phyloP scores from a whole-genome alignment of 1,140 invertebrate genomes.

The Ridgeia piscesae region DNA sequence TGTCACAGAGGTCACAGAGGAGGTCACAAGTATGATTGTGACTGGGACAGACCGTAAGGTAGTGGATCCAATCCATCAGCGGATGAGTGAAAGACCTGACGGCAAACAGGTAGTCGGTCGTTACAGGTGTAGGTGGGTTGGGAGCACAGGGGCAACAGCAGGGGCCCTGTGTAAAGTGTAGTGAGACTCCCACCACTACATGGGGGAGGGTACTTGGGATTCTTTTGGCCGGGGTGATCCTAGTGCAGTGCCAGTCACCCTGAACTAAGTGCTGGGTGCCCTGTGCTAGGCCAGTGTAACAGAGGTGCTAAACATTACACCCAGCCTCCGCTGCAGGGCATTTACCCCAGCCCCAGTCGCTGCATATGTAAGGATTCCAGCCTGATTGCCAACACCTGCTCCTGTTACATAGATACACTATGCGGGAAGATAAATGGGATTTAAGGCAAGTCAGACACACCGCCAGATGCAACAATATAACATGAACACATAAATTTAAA shows the following conservation, averaged over 20 bases:
- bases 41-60: too few relatives aligned
- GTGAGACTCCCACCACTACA: not conserved
- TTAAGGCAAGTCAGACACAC: not conserved
- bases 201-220: not conserved
- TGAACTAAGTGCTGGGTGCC: not conserved
- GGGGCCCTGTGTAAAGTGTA: not conserved
- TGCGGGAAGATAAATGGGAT: not conserved
- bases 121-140: not conserved
- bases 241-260: not conserved
- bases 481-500: not conserved
- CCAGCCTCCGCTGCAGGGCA: not conserved
- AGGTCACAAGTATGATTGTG: too few relatives aligned
- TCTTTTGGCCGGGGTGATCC: not conserved
- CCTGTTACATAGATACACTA: not conserved
- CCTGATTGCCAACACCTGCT: not conserved
- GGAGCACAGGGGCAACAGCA: not conserved
- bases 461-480: not conserved
- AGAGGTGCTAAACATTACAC: not conserved
- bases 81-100: not conserved
- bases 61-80: not conserved
- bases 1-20: too few relatives aligned
- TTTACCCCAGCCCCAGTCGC: not conserved
- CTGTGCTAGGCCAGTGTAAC: not conserved
- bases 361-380: not conserved
- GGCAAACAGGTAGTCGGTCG: not conserved